These are phyloP conservation scores for Electrophaes corylata DNA, from an alignment of 2,888 invertebrate genomes.

Conservation along the genomic window DNA sequence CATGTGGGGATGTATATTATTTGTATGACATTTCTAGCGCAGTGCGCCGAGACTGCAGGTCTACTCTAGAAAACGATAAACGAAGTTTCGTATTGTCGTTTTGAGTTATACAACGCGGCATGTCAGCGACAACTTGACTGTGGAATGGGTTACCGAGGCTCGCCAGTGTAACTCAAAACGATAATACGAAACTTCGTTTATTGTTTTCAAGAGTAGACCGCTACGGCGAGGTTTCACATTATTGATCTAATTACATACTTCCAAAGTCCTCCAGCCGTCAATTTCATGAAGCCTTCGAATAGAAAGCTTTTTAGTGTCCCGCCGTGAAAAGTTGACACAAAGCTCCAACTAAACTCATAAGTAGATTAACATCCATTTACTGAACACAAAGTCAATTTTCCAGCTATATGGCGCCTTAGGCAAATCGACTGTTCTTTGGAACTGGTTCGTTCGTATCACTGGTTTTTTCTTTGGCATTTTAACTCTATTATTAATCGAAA, in stretches of 20 bases:
- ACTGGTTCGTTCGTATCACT: neutral
- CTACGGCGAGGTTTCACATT: neutral
- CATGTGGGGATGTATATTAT: too few species aligned
- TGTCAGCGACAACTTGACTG: too few species aligned
- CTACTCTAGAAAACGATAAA: too few species aligned
- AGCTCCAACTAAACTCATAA: conserved; percentile 41
- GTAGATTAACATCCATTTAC: conserved; percentile 45
- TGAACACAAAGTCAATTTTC: conserved; percentile 40
- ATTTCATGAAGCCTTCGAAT: conserved; percentile 36
- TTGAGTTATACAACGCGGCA: too few species aligned
- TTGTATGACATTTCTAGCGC: too few species aligned
- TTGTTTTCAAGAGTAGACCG: too few species aligned
- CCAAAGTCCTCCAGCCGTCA: conserved; percentile 25
- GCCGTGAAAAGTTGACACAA: conserved; percentile 43
- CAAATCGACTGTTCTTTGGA: conserved; percentile 25
- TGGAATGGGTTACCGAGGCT: too few species aligned
- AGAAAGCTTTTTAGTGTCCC: conserved; percentile 44
- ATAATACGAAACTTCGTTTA: too few species aligned
- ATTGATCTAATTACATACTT: conserved; percentile 22
- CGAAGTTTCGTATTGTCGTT: too few species aligned
- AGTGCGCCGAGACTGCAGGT: too few species aligned
- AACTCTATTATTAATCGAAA: neutral
- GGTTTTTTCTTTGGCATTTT: neutral
- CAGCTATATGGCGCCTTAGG: conserved; percentile 24
- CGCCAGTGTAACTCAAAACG: too few species aligned